Evolutionary conservation across 2,113 vertebrate species (phyloP).

Genomic region (Candoia aspera): DNA sequence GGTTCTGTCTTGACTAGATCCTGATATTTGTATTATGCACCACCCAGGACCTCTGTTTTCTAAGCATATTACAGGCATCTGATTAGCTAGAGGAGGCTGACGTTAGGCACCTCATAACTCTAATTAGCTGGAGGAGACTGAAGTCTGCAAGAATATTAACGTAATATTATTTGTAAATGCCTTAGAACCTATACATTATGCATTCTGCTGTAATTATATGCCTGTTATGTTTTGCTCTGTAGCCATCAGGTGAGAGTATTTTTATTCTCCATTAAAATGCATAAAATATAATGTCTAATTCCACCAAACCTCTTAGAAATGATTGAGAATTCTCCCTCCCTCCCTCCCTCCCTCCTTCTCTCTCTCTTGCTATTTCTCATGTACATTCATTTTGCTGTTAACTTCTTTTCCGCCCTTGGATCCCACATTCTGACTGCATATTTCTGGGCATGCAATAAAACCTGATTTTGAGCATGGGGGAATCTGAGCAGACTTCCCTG

Average conservation of each 20-base stretch:
- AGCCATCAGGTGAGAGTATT: slow-evolving; percentile 8
- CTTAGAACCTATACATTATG: background rate
- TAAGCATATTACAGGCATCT: slow-evolving; percentile 25
- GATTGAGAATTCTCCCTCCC: slow-evolving; percentile 35
- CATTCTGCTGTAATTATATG: accelerated
- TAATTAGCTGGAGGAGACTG: slow-evolving; percentile 23
- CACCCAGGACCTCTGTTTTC: slow-evolving; percentile 11
- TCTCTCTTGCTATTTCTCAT: slow-evolving; percentile 47
- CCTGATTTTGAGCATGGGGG: slow-evolving; percentile 45
- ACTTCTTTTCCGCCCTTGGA: slow-evolving; percentile 30
- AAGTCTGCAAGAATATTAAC: slow-evolving; percentile 33
- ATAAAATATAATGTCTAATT: slow-evolving; percentile 45
- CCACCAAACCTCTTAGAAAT: slow-evolving; percentile 52
- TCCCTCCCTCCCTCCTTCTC: background rate
- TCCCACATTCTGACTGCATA: slow-evolving; percentile 54
- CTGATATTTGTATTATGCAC: background rate
- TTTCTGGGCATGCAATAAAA: slow-evolving; percentile 63
- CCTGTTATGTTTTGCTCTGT: background rate
- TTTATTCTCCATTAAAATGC: slow-evolving; percentile 40
- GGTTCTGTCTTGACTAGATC: no score
- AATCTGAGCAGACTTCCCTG: slow-evolving; percentile 61
- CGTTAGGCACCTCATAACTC: slow-evolving; percentile 5
- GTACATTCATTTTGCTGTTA: slow-evolving; percentile 60
- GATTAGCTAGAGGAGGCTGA: slow-evolving; percentile 20
- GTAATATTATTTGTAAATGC: slow-evolving; percentile 6